Conservation (phyloP, 2,888 invertebrate genomes). For the Apamea sordens region DNA sequence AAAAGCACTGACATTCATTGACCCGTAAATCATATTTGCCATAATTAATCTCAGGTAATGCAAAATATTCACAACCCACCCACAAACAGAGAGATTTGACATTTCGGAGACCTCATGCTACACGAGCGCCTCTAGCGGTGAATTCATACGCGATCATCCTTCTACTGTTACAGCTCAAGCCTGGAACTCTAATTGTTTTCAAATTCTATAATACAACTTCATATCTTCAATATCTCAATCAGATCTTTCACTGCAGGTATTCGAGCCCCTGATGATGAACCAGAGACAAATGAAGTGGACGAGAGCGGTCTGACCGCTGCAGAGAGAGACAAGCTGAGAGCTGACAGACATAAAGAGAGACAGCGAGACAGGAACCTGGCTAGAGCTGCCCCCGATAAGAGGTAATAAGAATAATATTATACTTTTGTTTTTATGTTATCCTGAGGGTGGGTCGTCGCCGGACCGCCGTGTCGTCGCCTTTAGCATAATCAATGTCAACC, state of each 20-base stretch:
- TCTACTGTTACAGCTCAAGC: not conserved
- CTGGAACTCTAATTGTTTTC: not conserved
- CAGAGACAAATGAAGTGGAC: slow-evolving; percentile 71
- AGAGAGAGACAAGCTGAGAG: slow-evolving; percentile 96
- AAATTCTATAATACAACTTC: not conserved
- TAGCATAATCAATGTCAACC: not conserved
- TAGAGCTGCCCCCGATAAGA: slow-evolving; percentile 98
- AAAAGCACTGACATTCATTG: no score
- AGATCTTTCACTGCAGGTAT: slow-evolving; percentile 75
- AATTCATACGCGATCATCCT: no score
- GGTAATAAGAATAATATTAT: slow-evolving; percentile 77
- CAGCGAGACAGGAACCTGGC: slow-evolving; percentile 98
- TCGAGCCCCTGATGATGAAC: slow-evolving; percentile 83
- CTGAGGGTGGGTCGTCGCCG: not conserved
- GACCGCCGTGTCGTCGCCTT: no score
- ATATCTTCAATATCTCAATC: slow-evolving; percentile 43
- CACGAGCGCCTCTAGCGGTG: no score
- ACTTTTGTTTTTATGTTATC: not conserved
- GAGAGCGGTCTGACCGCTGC: slow-evolving; percentile 90
- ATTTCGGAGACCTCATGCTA: no score
- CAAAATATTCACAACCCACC: no score
- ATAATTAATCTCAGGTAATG: no score
- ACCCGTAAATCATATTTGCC: no score
- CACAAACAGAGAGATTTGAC: no score
- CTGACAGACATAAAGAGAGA: slow-evolving; percentile 96